Evolutionary conservation across 2,113 vertebrate genomes (phyloP), one percentile per base, ranked within the genome.

Genomic region (Trinectes maculatus): DNA sequence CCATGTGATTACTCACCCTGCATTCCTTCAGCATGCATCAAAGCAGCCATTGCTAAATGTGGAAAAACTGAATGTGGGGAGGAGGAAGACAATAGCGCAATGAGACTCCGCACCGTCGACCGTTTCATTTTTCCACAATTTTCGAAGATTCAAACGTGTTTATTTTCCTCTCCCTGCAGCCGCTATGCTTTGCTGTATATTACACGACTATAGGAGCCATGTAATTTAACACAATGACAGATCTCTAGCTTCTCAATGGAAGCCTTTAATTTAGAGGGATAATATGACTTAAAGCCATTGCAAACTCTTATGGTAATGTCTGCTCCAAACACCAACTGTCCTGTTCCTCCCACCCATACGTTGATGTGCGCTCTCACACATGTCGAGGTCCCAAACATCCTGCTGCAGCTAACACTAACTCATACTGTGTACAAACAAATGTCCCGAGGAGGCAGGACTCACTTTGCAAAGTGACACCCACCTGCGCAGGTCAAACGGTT

Each of bases 61-160:
- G 91, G 92, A 93, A 92, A 92, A 92, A 87, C 70, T 92, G 88
- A 92, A 89, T 77, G 71, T 70, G 75, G 74, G 77, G 61, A 83
- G 71, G 47, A 69, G 40, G 52, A 87, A 79, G 85, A 84, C 85
- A 88, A 86, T 80, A 80, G 77, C 24, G 44, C 72, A 83, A 86
- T 60, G 80, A 88, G 76, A 71, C 83, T 84, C 84, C 22, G 10
- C 59, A 83, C 64, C 71, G 78, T 60, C 73, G 54, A 53, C 72
- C 57, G 55, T 73, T 88, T 71, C 61, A 77, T 82, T 84, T 88
- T 80, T 83, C 71, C 85, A 63, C 56, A 65, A 46, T 77, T 89
- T 77, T 75, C 52, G 80, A 36, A 63, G 19, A 81, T 78, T 83
- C 48, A 6, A 74, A 77, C 21, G 49, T 57, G 59, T 79, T 78